Base-by-base conservation (phyloP, 1,140 invertebrate genomes). In the Drosophila persimilis region DNA sequence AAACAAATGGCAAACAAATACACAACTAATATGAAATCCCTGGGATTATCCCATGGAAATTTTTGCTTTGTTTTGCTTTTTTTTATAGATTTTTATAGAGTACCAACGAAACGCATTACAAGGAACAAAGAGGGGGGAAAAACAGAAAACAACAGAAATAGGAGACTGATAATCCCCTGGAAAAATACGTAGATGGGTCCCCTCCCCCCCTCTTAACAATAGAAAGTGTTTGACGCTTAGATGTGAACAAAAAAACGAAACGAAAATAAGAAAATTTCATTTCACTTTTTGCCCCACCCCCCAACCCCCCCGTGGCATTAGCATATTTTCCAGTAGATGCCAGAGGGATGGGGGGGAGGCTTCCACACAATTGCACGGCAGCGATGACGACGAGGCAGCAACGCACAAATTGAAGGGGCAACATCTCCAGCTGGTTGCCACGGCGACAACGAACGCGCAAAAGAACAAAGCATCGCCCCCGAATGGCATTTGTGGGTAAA, bases 351-450 rank as follows among this genome's bases (percentile, higher is more conserved):
- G 15, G 45, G 31, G 48, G 53, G 57, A 41, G 77, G 63, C 60
- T 88, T 89, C 85, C 84, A 89, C 61, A 45, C 76, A 88, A 88
- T 85, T 88, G 84, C 85, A 80, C 51, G 62, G 29, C 48, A 63
- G 60, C 54, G 74, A 74, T 66, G 63, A 65, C 62, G 64, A 26
- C 5, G 69, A 77, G 66, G 56, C 64, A 60, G 47, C 54, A 73
- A 48, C 44, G 64, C 58, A 20, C 20, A 20, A 79, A 71, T 66
- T 43, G 77, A 56, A 63, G 52, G 15, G 17, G 41, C 6, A 48
- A 17, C n/a, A 35, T 35, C 31, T 1, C 11, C 35, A 39, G 3
- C 35, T 31, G 62, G 41, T 72, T 72, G 61, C 58, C 73, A 47
- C 26, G 62, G 79, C 24, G 5, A 53, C 74, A 56, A 35, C 45